Conservation (phyloP, 2,113 vertebrate genomes). For the Jaculus jaculus region DNA sequence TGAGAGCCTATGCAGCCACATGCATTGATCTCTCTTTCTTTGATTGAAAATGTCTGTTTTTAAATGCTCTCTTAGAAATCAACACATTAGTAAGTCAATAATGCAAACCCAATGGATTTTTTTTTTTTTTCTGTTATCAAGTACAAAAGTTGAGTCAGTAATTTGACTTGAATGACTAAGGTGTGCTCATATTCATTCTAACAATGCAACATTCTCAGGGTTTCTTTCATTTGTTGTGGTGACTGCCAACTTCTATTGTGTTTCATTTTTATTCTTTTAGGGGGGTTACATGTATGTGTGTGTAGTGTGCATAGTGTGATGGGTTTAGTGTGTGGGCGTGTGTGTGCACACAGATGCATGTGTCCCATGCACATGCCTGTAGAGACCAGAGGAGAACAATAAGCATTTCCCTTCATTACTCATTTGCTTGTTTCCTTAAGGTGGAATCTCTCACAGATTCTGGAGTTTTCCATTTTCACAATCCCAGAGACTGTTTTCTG, state of each 20-base stretch:
- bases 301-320: no score
- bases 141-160: not conserved
- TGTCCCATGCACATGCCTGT: no score
- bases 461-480: no score
- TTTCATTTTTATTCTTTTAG: not conserved
- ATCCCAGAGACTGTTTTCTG: no score
- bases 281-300: not conserved
- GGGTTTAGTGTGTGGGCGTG: not conserved
- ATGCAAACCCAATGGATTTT: not conserved
- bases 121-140: not conserved
- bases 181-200: not conserved
- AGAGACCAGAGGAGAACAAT: no score
- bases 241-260: not conserved
- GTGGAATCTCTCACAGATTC: no score
- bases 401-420: no score
- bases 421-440: no score
- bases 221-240: not conserved
- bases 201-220: not conserved
- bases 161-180: not conserved
- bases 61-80: not conserved
- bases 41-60: not conserved
- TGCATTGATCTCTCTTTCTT: conserved; percentile 38
- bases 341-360: no score
- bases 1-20: not conserved
- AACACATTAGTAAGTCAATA: not conserved